Evolutionary conservation across 2,797 vertebrate genomes (phyloP), one percentile per base, ranked within the genome.

Genomic region (Rhynchonycteris naso): DNA sequence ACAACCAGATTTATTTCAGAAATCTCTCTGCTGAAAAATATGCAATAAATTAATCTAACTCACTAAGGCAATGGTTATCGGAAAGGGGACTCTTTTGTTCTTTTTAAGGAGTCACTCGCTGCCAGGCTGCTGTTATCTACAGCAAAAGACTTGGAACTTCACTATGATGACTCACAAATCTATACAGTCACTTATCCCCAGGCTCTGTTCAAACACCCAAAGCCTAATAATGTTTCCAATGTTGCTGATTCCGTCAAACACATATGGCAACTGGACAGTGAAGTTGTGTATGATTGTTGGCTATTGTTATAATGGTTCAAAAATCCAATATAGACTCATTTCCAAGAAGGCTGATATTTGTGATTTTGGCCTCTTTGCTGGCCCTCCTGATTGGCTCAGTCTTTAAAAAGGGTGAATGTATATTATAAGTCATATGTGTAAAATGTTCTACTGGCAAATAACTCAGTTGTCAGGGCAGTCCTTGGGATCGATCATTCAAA

Each of bases 1-100:
- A 76, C 22, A 69, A 56, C 28, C 84, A 85, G 35, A 88, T 15
- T 66, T 81, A 66, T 65, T 91, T 93, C 79, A 68, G 38, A 88
- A 93, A 78, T 72, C 4, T 75, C 56, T 80, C 38, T 76, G 12
- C 15, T 66, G 33, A 86, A 21, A 91, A 76, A 76, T 21, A 74
- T 30, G 28, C 33, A 82, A 22, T 75, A 65, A 84, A 50, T 84
- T 65, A 90, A 47, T 24, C 28, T 75, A 82, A 71, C 52, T 22
- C 61, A 38, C 61, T 54, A 28, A 59, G 59, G 28, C 88, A 86
- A 72, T 38, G 33, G 28, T 85, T 81, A 30, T 54, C 65, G 43
- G 56, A 82, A 76, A 38, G 86, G 47, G 43, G 38, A 59, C 15
- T 59, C 63, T 59, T 56, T 58, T 12, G 9, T 71, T 75, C 72